Percentiles rank a stretch among this genome's conserved stretches.
These are phyloP conservation scores for Saccopteryx bilineata DNA, from an alignment of 2,113 vertebrate genomes.

Conservation along the genomic window DNA sequence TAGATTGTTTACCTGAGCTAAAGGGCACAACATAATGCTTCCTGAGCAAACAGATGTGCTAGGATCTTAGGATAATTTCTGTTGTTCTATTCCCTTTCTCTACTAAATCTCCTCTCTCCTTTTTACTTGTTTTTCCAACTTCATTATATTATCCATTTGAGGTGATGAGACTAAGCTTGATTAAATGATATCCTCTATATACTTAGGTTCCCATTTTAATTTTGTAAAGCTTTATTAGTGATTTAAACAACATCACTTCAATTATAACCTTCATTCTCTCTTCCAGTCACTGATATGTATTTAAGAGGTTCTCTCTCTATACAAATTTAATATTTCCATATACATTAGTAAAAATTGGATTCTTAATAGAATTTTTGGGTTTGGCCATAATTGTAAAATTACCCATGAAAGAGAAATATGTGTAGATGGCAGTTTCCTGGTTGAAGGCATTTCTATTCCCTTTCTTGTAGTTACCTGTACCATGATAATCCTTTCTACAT, in stretches of 20 bases:
- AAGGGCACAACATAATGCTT: neutral
- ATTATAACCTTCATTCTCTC: neutral
- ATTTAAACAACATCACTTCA: neutral
- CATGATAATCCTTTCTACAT: neutral
- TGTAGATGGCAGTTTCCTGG: neutral
- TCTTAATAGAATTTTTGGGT: constrained; percentile 10
- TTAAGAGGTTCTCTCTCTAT: neutral
- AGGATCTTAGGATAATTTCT: neutral
- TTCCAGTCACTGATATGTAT: neutral
- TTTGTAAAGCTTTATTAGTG: neutral
- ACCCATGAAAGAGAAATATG: neutral
- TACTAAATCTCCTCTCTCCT: neutral
- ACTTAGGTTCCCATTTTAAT: neutral
- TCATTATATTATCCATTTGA: neutral
- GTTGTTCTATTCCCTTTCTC: neutral
- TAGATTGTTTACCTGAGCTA: neutral
- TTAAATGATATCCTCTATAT: neutral
- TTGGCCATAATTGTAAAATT: neutral
- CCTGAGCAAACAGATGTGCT: neutral
- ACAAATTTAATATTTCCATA: neutral
- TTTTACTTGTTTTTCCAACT: neutral
- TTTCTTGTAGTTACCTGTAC: neutral
- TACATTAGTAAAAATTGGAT: neutral
- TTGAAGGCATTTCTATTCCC: neutral
- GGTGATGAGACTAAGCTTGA: neutral